Evolutionary conservation across 2,797 vertebrate species (phyloP), one percentile per base, ranked within the genome.

Genomic region (Brachymystax lenok): DNA sequence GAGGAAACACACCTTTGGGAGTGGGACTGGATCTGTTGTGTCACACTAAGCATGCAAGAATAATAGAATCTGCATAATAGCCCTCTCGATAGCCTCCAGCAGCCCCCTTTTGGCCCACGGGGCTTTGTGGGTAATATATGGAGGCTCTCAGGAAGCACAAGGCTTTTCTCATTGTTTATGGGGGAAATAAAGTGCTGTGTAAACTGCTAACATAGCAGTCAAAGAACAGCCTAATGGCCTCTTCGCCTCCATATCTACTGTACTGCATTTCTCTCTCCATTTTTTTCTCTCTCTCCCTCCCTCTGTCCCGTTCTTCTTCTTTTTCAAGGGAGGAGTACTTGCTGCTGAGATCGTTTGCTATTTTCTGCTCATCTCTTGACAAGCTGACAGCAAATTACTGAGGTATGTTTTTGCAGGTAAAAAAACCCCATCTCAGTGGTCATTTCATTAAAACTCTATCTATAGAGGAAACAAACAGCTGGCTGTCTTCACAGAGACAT

Each of bases 191-290:
- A 88, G 79, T 79, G 77, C 77, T 77, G 77, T 70, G 77, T 84
- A 87, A 90, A 85, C 86, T 88, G 80, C 83, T 84, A 88, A 82
- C 85, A 85, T 86, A 87, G 86, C 85, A 80, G 83, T 74, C 75
- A 27, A 71, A 80, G 82, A 80, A 69, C 78, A 35, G 79, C 78
- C 24, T 79, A 82, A 86, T 91, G 87, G 87, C 86, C 72, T 81
- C 28, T 1, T 52, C 50, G 76, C 73, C 63, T 59, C 64, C 35
- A 66, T 76, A 54, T 76, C 77, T 50, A 76, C 56, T 77, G 54
- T 76, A 54, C 61, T 46, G 30, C 40, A 51, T 16, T 64, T 70
- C 35, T 6, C 50, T 69, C 71, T 54, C 66, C 24, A 4, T 40
- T 8, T 46, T 27, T 46, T 3, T 56, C 24, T 24, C 24, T 33